A percentile compares a stretch with the other conserved stretches of the same genome.
Conservation (phyloP, 92 coral and sea anemone genomes). For the Actinostola sp. region DNA sequence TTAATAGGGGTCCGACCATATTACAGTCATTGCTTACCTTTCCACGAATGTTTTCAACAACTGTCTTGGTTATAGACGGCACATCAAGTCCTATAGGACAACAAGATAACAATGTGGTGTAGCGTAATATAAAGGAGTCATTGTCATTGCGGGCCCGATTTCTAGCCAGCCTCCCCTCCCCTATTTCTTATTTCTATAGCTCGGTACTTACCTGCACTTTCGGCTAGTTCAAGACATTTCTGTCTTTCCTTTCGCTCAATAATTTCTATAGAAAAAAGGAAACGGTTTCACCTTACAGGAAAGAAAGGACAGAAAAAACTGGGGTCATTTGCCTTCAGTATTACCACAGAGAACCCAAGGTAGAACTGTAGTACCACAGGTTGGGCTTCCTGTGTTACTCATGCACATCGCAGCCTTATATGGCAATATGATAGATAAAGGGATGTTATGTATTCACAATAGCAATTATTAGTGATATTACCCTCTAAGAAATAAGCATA, state of each 20-base stretch:
- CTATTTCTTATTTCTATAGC: neutral
- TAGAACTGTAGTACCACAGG: too few species aligned
- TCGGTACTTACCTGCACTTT: constrained; percentile 65
- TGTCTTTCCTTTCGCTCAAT: constrained; percentile 81
- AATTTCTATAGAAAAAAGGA: constrained; percentile 54
- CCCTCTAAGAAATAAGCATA: constrained; percentile 96
- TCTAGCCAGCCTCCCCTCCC: too few species aligned
- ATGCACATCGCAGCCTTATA: too few species aligned
- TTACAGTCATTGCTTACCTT: constrained; percentile 55
- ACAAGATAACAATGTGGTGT: neutral
- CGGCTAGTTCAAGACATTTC: constrained; percentile 89
- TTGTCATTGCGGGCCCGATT: too few species aligned
- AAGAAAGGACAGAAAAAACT: too few species aligned
- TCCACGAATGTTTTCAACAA: constrained; percentile 96
- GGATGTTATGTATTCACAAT: too few species aligned
- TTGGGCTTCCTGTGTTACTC: too few species aligned
- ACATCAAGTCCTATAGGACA: constrained; percentile 78
- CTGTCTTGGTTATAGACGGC: constrained; percentile 92
- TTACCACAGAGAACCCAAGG: too few species aligned
- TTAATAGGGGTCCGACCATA: neutral
- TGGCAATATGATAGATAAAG: too few species aligned
- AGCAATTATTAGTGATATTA: too few species aligned
- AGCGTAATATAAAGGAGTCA: too few species aligned
- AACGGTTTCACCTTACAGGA: neutral
- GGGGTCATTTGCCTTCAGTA: too few species aligned